Evolutionary conservation across 2,888 invertebrate species (phyloP), one percentile per base, ranked within the genome.

Genomic region (Scaptomyza flava): DNA sequence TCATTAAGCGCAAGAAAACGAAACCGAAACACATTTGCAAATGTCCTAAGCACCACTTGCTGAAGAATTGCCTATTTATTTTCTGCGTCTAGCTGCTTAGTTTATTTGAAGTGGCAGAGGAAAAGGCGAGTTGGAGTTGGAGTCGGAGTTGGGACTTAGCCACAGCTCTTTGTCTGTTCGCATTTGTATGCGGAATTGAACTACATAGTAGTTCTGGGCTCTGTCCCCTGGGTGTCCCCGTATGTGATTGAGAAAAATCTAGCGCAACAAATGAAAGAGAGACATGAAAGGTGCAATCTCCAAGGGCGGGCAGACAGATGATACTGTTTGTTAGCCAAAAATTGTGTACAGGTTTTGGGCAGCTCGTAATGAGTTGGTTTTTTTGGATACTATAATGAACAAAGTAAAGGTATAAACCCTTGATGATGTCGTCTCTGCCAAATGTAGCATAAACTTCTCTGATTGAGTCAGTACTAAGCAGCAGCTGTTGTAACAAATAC

Each of bases 201-300:
- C 82, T 87, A 87, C 17, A 50, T 50, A 50, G 86, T 50, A 50
- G 86, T 87, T 84, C 71, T 53, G 41, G 68, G 65, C 63, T 41
- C 50, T 50, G 53, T 70, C 74, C 76, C 72, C 41, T 33, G 73
- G 62, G 77, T 48, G 68, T 27, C 63, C 14, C 17, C 56, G 73
- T 73, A 58, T 84, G 74, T 71, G 76, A 86, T 73, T 81, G 81
- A 83, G 88, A 89, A 89, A 86, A 87, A 87, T 89, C 87, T 89
- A 68, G 89, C 89, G 89, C 89, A 88, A 89, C 87, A 89, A 87
- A 87, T 87, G 87, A 83, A 72, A 76, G 36, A 20, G 61, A 75
- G 56, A 73, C 78, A 59, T 75, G 68, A 74, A 74, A 74, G 74
- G 63, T 77, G 73, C 67, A 72, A 17, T 42, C 41, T 41, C 17